Base-by-base conservation (phyloP, 35 echinoderm and acorn worm genomes). In the Ophiothrix spiculata region DNA sequence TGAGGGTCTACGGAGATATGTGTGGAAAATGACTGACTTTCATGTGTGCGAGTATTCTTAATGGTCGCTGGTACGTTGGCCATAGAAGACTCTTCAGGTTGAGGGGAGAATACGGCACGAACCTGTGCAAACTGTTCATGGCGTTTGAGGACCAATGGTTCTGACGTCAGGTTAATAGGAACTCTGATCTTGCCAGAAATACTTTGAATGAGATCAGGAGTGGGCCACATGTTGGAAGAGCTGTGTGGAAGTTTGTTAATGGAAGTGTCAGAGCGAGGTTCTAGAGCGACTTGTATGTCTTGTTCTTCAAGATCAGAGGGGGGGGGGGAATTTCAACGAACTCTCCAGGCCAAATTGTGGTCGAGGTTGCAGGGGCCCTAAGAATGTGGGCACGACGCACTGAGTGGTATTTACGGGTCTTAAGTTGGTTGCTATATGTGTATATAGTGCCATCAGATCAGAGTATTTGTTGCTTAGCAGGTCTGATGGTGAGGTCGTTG, bases 401-500 rank as follows among this genome's bases (percentile, higher is more conserved):
- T 41, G n/a, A 39, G 75, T 86, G 87, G 32, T 28, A 39, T 14
- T 8, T 14, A 35, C 37, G 31, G 19, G 32, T n/a, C 73, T 77
- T 21, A 21, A 19, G 25, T 1, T 36, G 76, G 12, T 19, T 28
- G 25, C 76, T 33, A 77, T 36, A 77, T 15, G 13, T 81, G 13
- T 37, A 29, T n/a, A 73, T 83, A 19, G 75, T 85, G 34, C 81
- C 81, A 78, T 90, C 88, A 21, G 16, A 42, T 31, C 84, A 32
- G 25, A 56, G 40, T 19, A 92, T 81, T 32, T 89, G 75, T 1
- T 80, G 79, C 45, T 80, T 82, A 41, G 79, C 79, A 40, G 90
- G 85, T 3, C 90, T 39, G 82, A 92, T 56, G 38, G 54, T 39
- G 23, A 92, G 36, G 49, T 92, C 90, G 41, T 92, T 87, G 19